Evolutionary conservation across 35 echinoderm and acorn worm genomes (phyloP), one percentile per base, ranked within the genome.

Genomic region (Stichopus chloronotus): DNA sequence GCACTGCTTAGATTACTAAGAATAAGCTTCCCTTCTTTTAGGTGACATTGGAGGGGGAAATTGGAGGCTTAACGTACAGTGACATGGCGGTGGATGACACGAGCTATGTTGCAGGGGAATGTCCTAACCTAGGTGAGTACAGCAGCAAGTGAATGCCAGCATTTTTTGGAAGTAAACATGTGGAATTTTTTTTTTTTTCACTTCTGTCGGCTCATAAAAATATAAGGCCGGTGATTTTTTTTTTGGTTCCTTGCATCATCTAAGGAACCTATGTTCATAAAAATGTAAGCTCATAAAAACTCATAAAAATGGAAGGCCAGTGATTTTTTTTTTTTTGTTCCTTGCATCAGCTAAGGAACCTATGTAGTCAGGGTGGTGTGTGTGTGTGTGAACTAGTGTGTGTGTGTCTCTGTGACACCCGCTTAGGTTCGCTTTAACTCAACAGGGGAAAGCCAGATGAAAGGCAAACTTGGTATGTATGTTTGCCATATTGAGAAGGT

Each of bases 81-180:
- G 93, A 94, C 77, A 94, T 94, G 57, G 93, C 93, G 5, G 77
- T 94, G 19, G 93, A 94, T 81, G 93, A 94, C 53, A 68, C 81
- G n/a, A 52, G n/a, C 14, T 81, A 90, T 79, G 43, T 53, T 4
- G 21, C 78, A 81, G 93, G 87, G 57, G 77, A 78, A 19, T 94
- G 93, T 68, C 93, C 93, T 80, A 65, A 87, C 58, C n/a, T 54
- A 8, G 93, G 93, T 63, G 58, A 88, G 60, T 54, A 9, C 30
- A 82, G 13, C 4, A 72, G 13, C 13, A 22, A 16, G 69, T 72
- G 13, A 72, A 1, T 72, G 13, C 69, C 13, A 72, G 69, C 22
- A 22, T 72, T 21, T 21, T 72, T 72, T 1, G 13, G 69, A 72
- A 22, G 69, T 21, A 72, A 72, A 1, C 22, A 72, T 72, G 22